These are phyloP conservation scores for Seira sanloemensis DNA, from an alignment of 2,888 invertebrate genomes.

Conservation along the genomic window DNA sequence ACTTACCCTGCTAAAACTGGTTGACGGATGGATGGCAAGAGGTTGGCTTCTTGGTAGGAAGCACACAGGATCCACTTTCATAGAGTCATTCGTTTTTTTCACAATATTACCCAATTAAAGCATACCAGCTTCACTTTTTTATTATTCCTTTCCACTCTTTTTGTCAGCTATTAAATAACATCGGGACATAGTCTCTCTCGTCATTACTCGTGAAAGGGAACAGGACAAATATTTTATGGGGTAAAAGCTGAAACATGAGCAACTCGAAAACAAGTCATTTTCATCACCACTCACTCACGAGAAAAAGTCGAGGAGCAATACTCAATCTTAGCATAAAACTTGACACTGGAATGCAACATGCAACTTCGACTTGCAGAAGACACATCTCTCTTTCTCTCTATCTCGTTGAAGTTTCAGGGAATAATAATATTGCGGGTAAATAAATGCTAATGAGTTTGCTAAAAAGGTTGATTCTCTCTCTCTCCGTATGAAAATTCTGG, in stretches of 20 bases:
- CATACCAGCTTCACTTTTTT: not conserved
- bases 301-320: not conserved
- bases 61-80: not conserved
- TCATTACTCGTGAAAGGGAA: not conserved
- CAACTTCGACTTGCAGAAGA: not conserved
- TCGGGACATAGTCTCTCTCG: not conserved
- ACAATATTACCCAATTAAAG: not conserved
- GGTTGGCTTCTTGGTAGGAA: not conserved
- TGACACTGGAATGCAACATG: slow-evolving; percentile 41
- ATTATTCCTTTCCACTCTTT: not conserved
- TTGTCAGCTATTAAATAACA: not conserved
- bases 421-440: no score
- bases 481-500: no score
- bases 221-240: not conserved
- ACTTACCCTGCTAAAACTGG: not conserved
- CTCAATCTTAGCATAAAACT: not conserved
- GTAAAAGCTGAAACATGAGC: not conserved
- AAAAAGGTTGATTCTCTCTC: not conserved
- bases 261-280: not conserved
- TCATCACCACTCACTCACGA: not conserved
- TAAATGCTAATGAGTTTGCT: not conserved
- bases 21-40: not conserved
- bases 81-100: not conserved
- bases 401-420: no score
- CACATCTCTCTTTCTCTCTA: no score